Evolutionary conservation across 2,888 invertebrate species (phyloP).

Genomic region (Drosophila stalkeri): DNA sequence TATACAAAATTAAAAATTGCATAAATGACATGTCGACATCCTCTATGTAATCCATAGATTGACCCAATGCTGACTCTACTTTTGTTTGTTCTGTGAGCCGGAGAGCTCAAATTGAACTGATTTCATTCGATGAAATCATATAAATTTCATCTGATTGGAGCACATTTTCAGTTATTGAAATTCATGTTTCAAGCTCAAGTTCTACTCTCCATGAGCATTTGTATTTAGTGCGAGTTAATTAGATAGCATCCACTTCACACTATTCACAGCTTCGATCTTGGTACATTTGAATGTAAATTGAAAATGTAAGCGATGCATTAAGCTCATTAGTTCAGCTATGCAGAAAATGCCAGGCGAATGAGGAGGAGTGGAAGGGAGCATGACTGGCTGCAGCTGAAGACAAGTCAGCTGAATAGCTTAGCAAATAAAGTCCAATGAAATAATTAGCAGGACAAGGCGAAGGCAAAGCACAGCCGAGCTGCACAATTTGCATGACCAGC

Average conservation of each 20-base stretch:
- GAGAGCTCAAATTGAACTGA: too few species aligned
- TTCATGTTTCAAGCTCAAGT: background rate
- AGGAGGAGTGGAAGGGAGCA: background rate
- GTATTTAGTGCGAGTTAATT: background rate
- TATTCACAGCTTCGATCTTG: constrained; percentile 26
- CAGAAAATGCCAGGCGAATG: constrained; percentile 47
- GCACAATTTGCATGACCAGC: constrained; percentile 60
- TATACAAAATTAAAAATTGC: too few species aligned
- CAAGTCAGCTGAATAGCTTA: constrained; percentile 55
- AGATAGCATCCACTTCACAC: background rate
- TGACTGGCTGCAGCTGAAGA: constrained; percentile 23
- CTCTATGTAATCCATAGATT: too few species aligned
- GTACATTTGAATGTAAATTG: constrained; percentile 32
- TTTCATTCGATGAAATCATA: too few species aligned
- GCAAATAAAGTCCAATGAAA: constrained; percentile 69
- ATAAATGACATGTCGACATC: too few species aligned
- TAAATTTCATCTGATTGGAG: background rate
- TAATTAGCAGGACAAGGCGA: constrained; percentile 61
- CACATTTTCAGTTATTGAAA: background rate
- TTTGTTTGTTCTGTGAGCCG: too few species aligned
- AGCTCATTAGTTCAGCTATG: constrained; percentile 65
- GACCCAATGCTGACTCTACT: too few species aligned
- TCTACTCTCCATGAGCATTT: too few species aligned
- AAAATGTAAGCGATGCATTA: constrained; percentile 41
- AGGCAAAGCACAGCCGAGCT: constrained; percentile 11